Evolutionary conservation across 2,113 vertebrate species (phyloP).

Genomic region (Zapus hudsonius): DNA sequence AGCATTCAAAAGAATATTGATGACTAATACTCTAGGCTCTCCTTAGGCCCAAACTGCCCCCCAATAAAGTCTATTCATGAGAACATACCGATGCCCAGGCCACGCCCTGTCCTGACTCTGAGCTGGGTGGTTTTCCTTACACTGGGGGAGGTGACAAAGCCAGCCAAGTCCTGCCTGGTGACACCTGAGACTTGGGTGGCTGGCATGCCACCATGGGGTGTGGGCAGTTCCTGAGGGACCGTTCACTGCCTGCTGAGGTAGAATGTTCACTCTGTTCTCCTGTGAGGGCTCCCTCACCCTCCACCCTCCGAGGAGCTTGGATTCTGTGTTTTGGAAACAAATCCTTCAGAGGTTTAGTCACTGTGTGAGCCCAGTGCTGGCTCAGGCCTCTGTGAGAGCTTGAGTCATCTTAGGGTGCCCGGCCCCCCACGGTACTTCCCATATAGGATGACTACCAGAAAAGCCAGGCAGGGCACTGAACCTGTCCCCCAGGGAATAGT

Average conservation of each 20-base stretch:
- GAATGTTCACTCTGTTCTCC: background rate
- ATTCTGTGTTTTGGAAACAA: background rate
- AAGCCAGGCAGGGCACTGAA: background rate
- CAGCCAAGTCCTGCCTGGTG: background rate
- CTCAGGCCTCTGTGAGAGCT: background rate
- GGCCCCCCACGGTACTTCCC: background rate
- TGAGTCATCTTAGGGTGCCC: background rate
- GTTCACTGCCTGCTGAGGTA: background rate
- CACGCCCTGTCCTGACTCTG: background rate
- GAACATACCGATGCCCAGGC: background rate
- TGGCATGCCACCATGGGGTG: too few relatives aligned
- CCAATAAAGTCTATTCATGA: background rate
- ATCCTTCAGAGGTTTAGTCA: conserved; percentile 35
- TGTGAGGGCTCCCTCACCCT: background rate
- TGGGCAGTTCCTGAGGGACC: background rate
- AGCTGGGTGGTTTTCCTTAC: background rate
- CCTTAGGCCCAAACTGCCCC: background rate
- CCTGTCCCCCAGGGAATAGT: background rate
- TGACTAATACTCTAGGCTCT: background rate
- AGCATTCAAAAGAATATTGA: background rate
- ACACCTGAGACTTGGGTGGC: background rate
- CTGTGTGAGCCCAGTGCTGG: background rate
- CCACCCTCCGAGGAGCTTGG: background rate
- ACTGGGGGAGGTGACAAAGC: background rate
- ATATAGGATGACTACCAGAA: background rate